phyloP scores from a whole-genome alignment of 2,888 invertebrate genomes.

The Apamea crenata region DNA sequence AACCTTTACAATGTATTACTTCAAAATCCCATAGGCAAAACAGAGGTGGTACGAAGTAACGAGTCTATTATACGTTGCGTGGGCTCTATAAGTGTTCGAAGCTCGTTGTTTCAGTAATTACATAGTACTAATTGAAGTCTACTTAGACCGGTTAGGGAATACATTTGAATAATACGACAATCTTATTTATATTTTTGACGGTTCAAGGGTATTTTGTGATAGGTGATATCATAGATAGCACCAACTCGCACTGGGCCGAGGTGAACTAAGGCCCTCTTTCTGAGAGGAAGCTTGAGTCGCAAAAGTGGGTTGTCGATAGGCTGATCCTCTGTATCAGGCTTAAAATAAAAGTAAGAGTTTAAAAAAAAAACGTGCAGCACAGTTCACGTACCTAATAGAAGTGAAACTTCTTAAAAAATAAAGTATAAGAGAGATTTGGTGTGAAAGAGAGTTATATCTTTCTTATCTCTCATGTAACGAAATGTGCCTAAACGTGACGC shows the following conservation, averaged over 20 bases:
- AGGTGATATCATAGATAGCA: conserved; percentile 1
- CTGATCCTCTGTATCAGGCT: not conserved
- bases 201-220: conserved; percentile 47
- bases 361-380: not conserved
- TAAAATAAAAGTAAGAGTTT: not conserved
- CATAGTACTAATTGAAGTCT: conserved; percentile 76
- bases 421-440: not conserved
- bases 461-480: not conserved
- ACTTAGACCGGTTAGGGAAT: conserved; percentile 69
- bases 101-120: conserved; percentile 79
- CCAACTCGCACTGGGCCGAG: not conserved
- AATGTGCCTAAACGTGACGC: not conserved
- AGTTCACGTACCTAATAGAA: too few species aligned
- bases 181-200: conserved; percentile 57
- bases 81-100: conserved; percentile 70
- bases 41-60: conserved; percentile 74
- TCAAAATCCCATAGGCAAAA: conserved; percentile 44
- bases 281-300: not conserved
- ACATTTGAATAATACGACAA: conserved; percentile 61
- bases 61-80: conserved; percentile 78
- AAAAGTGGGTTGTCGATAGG: not conserved
- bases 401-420: too few species aligned
- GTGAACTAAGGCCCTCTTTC: not conserved
- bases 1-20: conserved; percentile 19
- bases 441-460: not conserved